phyloP scores from a whole-genome alignment of 2,113 vertebrate species.

The Nestor notabilis region DNA sequence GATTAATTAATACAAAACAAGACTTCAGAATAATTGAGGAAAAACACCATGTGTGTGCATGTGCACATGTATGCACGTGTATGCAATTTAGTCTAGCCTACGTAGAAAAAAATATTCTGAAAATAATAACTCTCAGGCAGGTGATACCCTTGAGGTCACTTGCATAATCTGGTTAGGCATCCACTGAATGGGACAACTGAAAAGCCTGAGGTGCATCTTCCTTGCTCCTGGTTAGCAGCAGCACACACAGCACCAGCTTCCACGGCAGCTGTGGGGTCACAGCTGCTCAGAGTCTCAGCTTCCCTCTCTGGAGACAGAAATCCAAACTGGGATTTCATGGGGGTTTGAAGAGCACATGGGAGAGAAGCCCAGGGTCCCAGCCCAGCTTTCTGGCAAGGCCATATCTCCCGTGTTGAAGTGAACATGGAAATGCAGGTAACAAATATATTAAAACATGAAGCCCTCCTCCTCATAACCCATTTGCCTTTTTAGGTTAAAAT shows the following conservation, averaged over 20 bases:
- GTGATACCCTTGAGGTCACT: background rate
- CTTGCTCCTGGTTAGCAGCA: background rate
- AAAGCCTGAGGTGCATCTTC: background rate
- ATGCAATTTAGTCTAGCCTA: background rate
- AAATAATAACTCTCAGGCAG: background rate
- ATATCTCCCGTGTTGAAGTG: background rate
- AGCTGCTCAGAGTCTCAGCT: background rate
- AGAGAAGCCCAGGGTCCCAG: background rate
- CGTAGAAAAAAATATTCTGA: background rate
- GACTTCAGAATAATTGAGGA: background rate
- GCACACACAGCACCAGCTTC: fast-evolving
- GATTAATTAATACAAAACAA: background rate
- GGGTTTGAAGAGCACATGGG: fast-evolving
- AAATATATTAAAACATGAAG: background rate
- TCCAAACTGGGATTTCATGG: fast-evolving
- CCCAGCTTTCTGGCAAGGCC: background rate
- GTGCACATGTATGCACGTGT: fast-evolving
- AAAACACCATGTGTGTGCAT: fast-evolving
- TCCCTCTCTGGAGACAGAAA: background rate
- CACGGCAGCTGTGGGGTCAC: fast-evolving
- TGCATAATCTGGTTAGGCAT: background rate
- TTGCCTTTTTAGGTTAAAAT: background rate
- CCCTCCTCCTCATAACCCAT: background rate
- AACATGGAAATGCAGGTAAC: background rate
- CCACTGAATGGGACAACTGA: background rate